Base-by-base conservation (phyloP, 2,888 invertebrate species). In the Salticus scenicus region DNA sequence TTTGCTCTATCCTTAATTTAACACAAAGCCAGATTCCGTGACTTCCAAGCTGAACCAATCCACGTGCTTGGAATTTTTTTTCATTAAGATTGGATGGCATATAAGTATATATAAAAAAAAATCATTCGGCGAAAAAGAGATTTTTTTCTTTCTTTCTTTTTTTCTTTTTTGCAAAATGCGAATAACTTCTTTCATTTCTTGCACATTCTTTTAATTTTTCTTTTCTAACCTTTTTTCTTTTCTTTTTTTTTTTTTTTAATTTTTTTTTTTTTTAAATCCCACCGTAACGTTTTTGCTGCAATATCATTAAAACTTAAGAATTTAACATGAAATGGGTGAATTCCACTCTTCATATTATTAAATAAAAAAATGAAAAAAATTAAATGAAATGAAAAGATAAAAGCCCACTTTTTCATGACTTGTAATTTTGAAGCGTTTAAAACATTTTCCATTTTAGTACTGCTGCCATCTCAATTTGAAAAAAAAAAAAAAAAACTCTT, bases 401-500 rank as follows among this genome's bases (percentile, higher is more conserved):
- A 77, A 77, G 28, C 10, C 33, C 31, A 41, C 27, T 37, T 64
- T 74, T 81, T 64, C 31, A 47, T 28, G 66, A 64, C 37, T 76
- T 51, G 77, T 84, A 84, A 84, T 84, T 84, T 72, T 27, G 20
- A n/a, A 30, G 28, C 67, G 64, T 31, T 75, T 69, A 74, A 80
- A 85, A 79, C 84, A 64, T 63, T 79, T 84, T 71, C 24, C 77
- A 63, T 31, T 12, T 73, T 64, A 42, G n/a, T 31, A 28, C 74
- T 57, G 28, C 81, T 76, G 79, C 84, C 78, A 74, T 79, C 84
- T 85, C 79, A 85, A 85, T 85, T 85, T 74, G 63, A 74, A 85
- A 79, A 80, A 75, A 75, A 73, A 75, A 72, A 79, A 37, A 37
- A 37, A 37, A 37, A 37, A 69, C 33, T 24, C 51, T 77, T 78